phyloP scores from a whole-genome alignment of 37 sponge, comb jelly and placozoan species.

The Haliclona indistincta region DNA sequence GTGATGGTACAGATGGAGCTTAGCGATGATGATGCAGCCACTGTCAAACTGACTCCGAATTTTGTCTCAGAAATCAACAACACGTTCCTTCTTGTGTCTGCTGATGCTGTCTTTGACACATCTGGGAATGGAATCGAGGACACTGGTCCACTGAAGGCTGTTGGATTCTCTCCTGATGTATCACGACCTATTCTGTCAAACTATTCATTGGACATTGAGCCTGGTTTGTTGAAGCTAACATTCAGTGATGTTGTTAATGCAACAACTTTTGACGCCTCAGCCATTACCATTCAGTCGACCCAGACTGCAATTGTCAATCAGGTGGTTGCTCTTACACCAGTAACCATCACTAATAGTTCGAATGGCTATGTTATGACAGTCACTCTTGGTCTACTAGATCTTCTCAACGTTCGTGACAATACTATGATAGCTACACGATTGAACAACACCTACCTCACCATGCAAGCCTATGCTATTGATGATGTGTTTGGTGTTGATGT shows the following conservation, averaged over 20 bases:
- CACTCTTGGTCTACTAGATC: slow-evolving; percentile 65
- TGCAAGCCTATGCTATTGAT: slow-evolving; percentile 93
- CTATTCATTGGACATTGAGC: slow-evolving; percentile 77
- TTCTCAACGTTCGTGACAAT: slow-evolving; percentile 67
- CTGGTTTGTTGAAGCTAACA: slow-evolving; percentile 68
- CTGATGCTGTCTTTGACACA: slow-evolving; percentile 62
- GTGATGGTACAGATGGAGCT: slow-evolving; percentile 23
- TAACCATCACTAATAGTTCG: slow-evolving; percentile 39
- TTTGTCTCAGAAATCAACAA: slow-evolving; percentile 67
- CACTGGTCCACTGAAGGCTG: slow-evolving; percentile 46
- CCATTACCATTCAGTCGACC: slow-evolving; percentile 71
- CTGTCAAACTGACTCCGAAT: slow-evolving; percentile 52
- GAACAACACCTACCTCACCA: slow-evolving; percentile 66
- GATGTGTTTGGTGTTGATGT: slow-evolving; percentile 82
- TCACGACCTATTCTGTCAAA: slow-evolving; percentile 64
- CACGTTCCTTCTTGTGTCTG: slow-evolving; percentile 55
- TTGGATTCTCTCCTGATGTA: slow-evolving; percentile 40
- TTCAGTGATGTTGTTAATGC: slow-evolving; percentile 83
- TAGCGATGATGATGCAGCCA: slow-evolving; percentile 33
- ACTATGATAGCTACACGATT: slow-evolving; percentile 47
- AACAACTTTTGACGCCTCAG: slow-evolving; percentile 81
- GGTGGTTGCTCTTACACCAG: slow-evolving; percentile 46
- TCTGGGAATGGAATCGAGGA: slow-evolving; percentile 49
- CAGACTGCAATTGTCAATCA: slow-evolving; percentile 29
- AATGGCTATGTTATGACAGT: slow-evolving; percentile 68